Evolutionary conservation across 2,888 invertebrate genomes (phyloP).

Genomic region (Rhingia rostrata): DNA sequence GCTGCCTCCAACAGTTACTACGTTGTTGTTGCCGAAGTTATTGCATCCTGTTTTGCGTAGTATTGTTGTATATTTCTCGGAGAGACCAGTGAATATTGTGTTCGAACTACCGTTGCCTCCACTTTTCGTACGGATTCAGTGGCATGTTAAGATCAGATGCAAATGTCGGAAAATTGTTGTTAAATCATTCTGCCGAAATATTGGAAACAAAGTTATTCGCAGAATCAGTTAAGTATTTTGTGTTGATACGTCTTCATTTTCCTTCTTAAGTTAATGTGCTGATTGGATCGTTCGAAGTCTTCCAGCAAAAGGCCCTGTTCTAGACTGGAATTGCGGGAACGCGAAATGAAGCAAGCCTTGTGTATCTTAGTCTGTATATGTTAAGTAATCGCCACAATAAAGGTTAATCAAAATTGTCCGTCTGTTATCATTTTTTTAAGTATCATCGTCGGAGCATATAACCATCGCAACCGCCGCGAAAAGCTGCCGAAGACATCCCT

Average conservation of each 20-base stretch:
- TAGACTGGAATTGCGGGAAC: too few species aligned
- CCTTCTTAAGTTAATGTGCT: too few species aligned
- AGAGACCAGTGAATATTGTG: constrained; percentile 88
- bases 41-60: constrained; percentile 62
- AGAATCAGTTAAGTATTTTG: constrained; percentile 62
- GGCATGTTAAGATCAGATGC: constrained; percentile 83
- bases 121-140: constrained; percentile 96
- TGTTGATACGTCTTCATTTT: constrained; percentile 23
- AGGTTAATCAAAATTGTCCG: too few species aligned
- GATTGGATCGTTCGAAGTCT: too few species aligned
- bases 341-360: too few species aligned
- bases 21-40: constrained; percentile 48
- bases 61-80: constrained; percentile 86
- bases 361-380: too few species aligned
- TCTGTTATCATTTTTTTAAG: too few species aligned
- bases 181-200: constrained; percentile 50
- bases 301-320: too few species aligned
- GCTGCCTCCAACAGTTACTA: constrained; percentile 51
- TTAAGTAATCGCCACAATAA: too few species aligned
- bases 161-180: constrained; percentile 62
- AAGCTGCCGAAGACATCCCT: too few species aligned
- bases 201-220: constrained; percentile 60
- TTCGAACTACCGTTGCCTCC: constrained; percentile 97
- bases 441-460: too few species aligned
- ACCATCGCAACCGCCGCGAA: too few species aligned